A percentile compares a stretch with the other conserved stretches of the same genome.
These are phyloP conservation scores for Emys orbicularis DNA, from an alignment of 2,797 vertebrate genomes.

Conservation along the genomic window DNA sequence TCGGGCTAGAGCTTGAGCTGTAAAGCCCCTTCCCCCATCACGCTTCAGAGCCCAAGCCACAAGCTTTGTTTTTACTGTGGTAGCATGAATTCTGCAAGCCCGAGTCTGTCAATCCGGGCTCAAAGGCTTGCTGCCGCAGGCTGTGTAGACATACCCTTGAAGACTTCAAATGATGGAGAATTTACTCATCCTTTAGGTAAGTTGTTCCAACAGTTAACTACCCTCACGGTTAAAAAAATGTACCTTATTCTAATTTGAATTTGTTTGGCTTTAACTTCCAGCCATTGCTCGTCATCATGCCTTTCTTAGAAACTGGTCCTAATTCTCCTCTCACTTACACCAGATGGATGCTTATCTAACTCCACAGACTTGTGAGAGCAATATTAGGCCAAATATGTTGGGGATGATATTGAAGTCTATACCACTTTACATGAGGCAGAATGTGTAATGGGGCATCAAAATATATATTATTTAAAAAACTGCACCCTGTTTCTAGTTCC, in stretches of 20 bases:
- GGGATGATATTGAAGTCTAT: not conserved
- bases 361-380: not conserved
- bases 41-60: not conserved
- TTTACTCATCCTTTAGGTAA: not conserved
- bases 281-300: not conserved
- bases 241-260: not conserved
- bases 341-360: not conserved
- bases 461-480: rapidly evolving
- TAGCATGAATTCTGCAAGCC: not conserved
- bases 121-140: not conserved
- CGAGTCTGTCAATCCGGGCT: not conserved
- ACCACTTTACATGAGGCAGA: not conserved
- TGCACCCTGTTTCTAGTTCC: not conserved
- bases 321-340: not conserved
- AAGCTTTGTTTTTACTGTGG: not conserved
- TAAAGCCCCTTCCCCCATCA: not conserved
- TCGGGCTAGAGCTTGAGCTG: not conserved
- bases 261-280: not conserved
- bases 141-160: not conserved
- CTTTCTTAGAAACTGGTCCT: not conserved
- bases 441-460: not conserved
- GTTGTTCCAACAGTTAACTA: not conserved
- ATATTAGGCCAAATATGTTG: not conserved
- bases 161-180: not conserved
- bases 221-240: not conserved